Conservation (phyloP, 2,888 invertebrate genomes). For the Mantis religiosa region DNA sequence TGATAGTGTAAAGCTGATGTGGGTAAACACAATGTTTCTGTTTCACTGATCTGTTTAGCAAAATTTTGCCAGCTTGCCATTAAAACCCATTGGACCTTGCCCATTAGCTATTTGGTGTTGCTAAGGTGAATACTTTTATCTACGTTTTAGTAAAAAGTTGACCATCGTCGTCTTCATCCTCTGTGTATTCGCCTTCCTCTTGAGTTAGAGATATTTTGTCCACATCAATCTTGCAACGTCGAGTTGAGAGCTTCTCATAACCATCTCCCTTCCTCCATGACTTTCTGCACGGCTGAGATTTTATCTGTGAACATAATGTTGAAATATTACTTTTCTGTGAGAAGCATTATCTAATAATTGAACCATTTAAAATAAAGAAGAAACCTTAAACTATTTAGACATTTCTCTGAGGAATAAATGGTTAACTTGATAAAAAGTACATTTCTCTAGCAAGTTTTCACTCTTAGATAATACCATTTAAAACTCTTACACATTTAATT, state of each 20-base stretch:
- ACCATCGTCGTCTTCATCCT: constrained; percentile 33
- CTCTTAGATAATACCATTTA: too few relatives aligned
- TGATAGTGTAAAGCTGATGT: neutral
- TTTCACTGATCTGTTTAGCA: neutral
- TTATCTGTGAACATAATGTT: constrained; percentile 29
- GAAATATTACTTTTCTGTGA: neutral
- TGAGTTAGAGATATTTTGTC: constrained; percentile 30
- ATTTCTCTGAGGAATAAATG: too few relatives aligned
- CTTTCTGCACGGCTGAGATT: constrained; percentile 25
- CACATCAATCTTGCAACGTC: constrained; percentile 27
- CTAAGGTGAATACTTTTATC: constrained; percentile 9
- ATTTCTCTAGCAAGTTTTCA: too few relatives aligned
- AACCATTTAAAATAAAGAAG: neutral
- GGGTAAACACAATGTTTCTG: neutral
- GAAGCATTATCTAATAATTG: neutral
- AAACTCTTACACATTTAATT: too few relatives aligned
- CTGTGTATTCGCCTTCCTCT: constrained; percentile 28
- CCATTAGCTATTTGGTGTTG: constrained; percentile 10
- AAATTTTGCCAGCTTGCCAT: neutral
- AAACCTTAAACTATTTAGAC: too few relatives aligned
- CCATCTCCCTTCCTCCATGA: constrained; percentile 30
- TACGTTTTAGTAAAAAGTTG: constrained; percentile 35
- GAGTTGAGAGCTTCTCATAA: constrained; percentile 36
- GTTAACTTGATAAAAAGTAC: too few relatives aligned
- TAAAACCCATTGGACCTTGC: neutral